Percentiles rank a stretch among this genome's conserved stretches.
Conservation (phyloP, 2,797 vertebrate species). For the Macroramphosus scolopax region DNA sequence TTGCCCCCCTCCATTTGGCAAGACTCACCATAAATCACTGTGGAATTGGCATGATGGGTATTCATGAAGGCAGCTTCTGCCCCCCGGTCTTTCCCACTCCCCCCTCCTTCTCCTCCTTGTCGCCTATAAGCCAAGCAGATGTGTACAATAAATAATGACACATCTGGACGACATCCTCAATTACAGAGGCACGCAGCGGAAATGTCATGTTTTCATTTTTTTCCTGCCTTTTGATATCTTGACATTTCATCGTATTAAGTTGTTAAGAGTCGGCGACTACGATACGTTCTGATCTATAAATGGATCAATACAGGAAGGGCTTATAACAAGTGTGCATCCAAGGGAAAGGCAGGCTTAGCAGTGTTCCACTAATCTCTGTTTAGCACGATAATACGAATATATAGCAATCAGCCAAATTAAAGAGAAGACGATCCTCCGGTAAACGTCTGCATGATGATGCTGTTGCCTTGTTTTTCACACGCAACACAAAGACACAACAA, state of each 20-base stretch:
- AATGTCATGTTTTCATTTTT: conserved; percentile 31
- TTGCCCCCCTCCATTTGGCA: conserved; percentile 64
- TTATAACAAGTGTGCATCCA: too few species aligned
- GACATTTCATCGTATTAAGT: conserved; percentile 27
- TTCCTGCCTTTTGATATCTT: conserved; percentile 12
- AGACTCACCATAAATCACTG: conserved; percentile 75
- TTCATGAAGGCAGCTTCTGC: conserved; percentile 64
- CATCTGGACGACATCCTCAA: conserved; percentile 68
- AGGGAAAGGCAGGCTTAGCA: too few species aligned
- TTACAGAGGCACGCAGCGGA: conserved; percentile 54
- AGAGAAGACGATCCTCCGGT: too few species aligned
- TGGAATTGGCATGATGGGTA: conserved; percentile 76
- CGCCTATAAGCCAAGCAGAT: conserved; percentile 56
- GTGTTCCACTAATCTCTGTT: too few species aligned
- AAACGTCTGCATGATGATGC: conserved; percentile 1
- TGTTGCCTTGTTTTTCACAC: conserved; percentile 22
- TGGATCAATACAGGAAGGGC: too few species aligned
- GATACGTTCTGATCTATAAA: too few species aligned
- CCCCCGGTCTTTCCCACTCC: conserved; percentile 45
- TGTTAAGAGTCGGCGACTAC: too few species aligned
- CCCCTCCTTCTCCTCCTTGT: conserved; percentile 44
- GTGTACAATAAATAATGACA: conserved; percentile 74
- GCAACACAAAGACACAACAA: conserved; percentile 45
- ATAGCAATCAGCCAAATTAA: too few species aligned
- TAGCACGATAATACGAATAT: too few species aligned